A percentile compares a stretch with the other conserved stretches of the same genome.
These are phyloP conservation scores for Tipula unca DNA, from an alignment of 2,888 invertebrate species.

Conservation along the genomic window DNA sequence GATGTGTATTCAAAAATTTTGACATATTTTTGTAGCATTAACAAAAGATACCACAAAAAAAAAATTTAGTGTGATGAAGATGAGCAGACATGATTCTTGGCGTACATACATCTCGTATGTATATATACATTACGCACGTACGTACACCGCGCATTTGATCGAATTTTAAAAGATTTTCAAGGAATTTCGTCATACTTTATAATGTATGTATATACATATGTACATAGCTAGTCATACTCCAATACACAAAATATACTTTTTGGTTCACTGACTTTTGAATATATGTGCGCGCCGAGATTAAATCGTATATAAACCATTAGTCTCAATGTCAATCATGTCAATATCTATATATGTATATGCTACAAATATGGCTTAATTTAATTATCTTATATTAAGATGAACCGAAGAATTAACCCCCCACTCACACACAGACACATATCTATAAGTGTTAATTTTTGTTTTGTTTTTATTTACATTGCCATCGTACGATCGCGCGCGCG, in stretches of 20 bases:
- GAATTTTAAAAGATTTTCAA: neutral
- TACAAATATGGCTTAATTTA: neutral
- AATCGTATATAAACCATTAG: neutral
- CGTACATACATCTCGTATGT: neutral
- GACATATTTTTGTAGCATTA: neutral
- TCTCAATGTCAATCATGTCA: neutral
- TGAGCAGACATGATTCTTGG: neutral
- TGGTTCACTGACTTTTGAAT: neutral
- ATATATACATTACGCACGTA: neutral
- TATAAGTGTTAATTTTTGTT: neutral
- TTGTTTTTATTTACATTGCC: neutral
- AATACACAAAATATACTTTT: neutral
- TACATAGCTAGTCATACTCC: neutral
- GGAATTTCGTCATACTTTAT: neutral
- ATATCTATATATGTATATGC: neutral
- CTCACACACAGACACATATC: neutral
- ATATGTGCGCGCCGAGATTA: neutral
- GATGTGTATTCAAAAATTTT: neutral
- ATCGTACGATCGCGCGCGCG: neutral
- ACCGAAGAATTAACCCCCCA: neutral
- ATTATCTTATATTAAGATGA: neutral
- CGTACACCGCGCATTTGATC: neutral
- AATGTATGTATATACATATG: no score
- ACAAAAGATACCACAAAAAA: neutral
- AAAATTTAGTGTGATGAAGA: neutral